Conservation (phyloP, 2,888 invertebrate genomes). For the Hirtodrosophila trivittata region DNA sequence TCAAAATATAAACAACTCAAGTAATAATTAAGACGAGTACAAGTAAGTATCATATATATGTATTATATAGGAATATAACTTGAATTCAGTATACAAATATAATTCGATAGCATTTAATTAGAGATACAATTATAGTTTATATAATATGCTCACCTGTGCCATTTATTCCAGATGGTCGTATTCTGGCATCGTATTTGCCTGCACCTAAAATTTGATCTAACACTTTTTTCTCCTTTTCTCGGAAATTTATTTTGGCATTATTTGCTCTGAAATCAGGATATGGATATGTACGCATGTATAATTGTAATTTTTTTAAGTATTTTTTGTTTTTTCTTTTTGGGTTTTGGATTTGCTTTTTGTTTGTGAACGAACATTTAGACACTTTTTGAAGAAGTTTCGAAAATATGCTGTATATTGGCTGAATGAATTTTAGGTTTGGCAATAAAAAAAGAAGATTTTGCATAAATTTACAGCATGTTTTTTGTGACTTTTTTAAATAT, state of each 20-base stretch:
- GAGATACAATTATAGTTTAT: no score
- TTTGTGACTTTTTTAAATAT: slow-evolving; percentile 49
- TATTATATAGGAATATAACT: no score
- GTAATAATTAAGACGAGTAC: no score
- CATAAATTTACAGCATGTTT: slow-evolving; percentile 66
- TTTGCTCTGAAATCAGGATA: slow-evolving; percentile 87
- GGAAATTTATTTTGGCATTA: slow-evolving; percentile 93
- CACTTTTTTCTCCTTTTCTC: slow-evolving; percentile 97
- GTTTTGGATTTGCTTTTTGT: slow-evolving; percentile 24
- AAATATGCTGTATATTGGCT: slow-evolving; percentile 44
- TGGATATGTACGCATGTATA: slow-evolving; percentile 83
- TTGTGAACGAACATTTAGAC: slow-evolving; percentile 24
- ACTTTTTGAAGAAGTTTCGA: slow-evolving; percentile 54
- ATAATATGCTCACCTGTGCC: slow-evolving; percentile 90
- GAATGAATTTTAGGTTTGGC: slow-evolving; percentile 38
- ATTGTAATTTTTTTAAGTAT: slow-evolving; percentile 60
- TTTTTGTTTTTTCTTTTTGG: slow-evolving; percentile 25
- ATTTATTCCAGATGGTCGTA: slow-evolving; percentile 96
- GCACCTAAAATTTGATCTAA: slow-evolving; percentile 96
- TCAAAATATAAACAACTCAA: slow-evolving; percentile 8
- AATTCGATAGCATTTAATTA: no score
- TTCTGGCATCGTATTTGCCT: slow-evolving; percentile 95
- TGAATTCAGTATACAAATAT: no score
- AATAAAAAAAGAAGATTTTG: slow-evolving; percentile 53
- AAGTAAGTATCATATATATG: no score